A percentile compares a stretch with the other conserved stretches of the same genome.
These are phyloP conservation scores for Pantelozetes paolii DNA, from an alignment of 2,888 invertebrate genomes.

Conservation along the genomic window DNA sequence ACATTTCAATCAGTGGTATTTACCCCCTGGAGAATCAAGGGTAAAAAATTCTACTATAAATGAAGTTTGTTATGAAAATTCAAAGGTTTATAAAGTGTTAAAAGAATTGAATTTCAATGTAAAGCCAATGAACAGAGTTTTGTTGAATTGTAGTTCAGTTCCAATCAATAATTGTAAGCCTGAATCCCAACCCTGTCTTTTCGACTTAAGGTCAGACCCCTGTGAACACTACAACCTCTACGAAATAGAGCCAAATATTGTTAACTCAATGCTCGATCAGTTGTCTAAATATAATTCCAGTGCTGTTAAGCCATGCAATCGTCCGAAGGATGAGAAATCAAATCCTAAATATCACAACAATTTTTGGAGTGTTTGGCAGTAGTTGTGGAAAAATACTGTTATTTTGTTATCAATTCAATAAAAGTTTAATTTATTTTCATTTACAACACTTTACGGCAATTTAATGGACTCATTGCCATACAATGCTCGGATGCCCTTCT, in stretches of 20 bases:
- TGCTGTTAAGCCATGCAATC: slow-evolving; percentile 43
- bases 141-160: not conserved
- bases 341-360: slow-evolving; percentile 45
- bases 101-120: not conserved
- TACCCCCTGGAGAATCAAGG: slow-evolving; percentile 49
- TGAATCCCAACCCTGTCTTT: slow-evolving; percentile 51
- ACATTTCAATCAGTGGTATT: slow-evolving; percentile 66
- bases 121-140: not conserved
- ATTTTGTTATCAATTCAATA: too few species aligned
- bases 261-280: slow-evolving; percentile 36
- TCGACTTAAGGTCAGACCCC: slow-evolving; percentile 52
- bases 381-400: too few species aligned
- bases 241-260: slow-evolving; percentile 42
- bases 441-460: slow-evolving; percentile 3
- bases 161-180: slow-evolving; percentile 26
- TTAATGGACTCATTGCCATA: not conserved
- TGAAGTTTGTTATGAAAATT: not conserved
- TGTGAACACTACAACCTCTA: slow-evolving; percentile 50
- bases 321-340: slow-evolving; percentile 44
- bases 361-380: slow-evolving; percentile 41
- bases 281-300: slow-evolving; percentile 43
- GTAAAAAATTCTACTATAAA: not conserved
- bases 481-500: not conserved
- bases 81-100: not conserved
- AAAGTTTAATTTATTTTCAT: too few species aligned